Percentiles rank a stretch among this genome's conserved stretches.
Evolutionary conservation across 2,888 invertebrate species (phyloP).

Genomic region (Parnassius mnemosyne): DNA sequence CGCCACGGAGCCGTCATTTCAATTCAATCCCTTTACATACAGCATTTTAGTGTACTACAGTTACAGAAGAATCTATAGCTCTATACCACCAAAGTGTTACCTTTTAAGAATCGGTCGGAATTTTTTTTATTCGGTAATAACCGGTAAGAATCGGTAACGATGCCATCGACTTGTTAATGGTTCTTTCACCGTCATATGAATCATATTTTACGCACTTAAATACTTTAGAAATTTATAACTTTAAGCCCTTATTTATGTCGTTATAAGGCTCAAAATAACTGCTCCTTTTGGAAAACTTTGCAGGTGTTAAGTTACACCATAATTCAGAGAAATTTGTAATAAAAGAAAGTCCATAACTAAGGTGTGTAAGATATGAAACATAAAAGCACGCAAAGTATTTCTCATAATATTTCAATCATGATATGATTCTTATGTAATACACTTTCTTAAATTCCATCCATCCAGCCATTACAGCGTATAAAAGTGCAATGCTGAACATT

Average conservation of each 20-base stretch:
- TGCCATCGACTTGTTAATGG: constrained; percentile 22
- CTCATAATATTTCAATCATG: constrained; percentile 6
- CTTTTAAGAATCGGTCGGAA: too few species aligned
- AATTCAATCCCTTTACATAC: too few species aligned
- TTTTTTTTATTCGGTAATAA: neutral
- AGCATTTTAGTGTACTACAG: too few species aligned
- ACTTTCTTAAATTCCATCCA: constrained; percentile 3
- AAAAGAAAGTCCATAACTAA: constrained; percentile 21
- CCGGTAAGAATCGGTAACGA: constrained; percentile 10
- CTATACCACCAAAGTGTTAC: too few species aligned
- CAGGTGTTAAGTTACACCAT: constrained; percentile 3
- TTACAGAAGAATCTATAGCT: too few species aligned
- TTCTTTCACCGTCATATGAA: constrained; percentile 1
- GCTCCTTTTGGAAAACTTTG: too few species aligned
- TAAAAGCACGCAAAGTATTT: constrained; percentile 10
- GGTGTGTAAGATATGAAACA: constrained; percentile 15
- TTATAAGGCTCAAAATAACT: constrained; percentile 2
- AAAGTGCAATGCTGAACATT: too few species aligned
- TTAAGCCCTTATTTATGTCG: neutral
- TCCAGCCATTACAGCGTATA: too few species aligned
- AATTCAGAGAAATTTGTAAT: constrained; percentile 19
- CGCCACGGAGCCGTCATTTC: too few species aligned
- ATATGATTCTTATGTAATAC: constrained; percentile 17
- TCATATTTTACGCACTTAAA: constrained; percentile 5
- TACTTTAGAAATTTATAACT: neutral